Conservation (phyloP, 2,797 vertebrate species). For the Telmatherina bonti region DNA sequence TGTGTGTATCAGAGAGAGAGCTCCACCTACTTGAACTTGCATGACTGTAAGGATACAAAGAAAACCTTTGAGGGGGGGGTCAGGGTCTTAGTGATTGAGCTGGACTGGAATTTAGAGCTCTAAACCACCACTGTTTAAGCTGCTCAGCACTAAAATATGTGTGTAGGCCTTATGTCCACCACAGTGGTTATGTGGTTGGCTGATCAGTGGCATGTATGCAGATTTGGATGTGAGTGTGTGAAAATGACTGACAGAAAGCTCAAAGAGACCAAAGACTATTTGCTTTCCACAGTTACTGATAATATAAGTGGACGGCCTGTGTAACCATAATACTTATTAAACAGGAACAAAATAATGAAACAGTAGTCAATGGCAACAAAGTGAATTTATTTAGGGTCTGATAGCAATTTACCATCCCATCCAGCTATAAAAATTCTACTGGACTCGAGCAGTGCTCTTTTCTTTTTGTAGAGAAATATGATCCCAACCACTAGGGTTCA, state of each 20-base stretch:
- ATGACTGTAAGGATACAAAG: constrained; percentile 70
- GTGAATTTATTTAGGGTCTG: no score
- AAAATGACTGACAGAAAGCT: not conserved
- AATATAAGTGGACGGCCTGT: not conserved
- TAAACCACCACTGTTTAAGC: constrained; percentile 61
- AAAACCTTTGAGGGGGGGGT: constrained; percentile 71
- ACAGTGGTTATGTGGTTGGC: not conserved
- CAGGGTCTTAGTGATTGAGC: constrained; percentile 64
- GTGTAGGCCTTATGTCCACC: constrained; percentile 23
- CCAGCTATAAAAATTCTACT: no score
- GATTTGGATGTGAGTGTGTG: not conserved
- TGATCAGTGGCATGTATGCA: not conserved
- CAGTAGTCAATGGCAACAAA: no score
- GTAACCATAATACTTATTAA: no score
- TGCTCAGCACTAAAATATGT: constrained; percentile 43
- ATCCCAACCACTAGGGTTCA: no score
- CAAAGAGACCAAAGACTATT: constrained; percentile 7
- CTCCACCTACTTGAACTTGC: constrained; percentile 54
- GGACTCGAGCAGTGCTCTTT: no score
- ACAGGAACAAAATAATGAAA: no score
- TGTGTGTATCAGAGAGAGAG: not conserved
- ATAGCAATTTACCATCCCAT: no score
- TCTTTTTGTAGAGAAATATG: no score
- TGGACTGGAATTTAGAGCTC: constrained; percentile 70
- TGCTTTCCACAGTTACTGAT: not conserved